Conservation (phyloP, 2,113 vertebrate genomes). For the Microcebus griseorufus region DNA sequence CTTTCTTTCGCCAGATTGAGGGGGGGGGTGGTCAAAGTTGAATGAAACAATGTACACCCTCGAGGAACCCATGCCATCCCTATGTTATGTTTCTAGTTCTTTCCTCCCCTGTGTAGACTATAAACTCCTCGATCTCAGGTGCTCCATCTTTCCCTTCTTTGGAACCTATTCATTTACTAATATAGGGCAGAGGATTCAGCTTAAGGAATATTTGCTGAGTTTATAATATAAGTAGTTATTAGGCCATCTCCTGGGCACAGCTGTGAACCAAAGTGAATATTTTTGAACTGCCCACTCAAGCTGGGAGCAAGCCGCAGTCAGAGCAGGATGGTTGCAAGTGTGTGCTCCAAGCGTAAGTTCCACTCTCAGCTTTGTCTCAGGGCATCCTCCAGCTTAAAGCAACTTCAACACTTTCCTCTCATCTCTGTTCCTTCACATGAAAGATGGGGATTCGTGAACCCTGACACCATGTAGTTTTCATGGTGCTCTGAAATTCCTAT, state of each 20-base stretch:
- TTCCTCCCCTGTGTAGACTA: neutral
- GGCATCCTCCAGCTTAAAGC: slow-evolving; percentile 1
- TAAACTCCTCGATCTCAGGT: neutral
- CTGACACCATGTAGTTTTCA: neutral
- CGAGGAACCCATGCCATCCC: neutral
- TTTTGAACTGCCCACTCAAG: neutral
- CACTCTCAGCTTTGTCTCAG: neutral
- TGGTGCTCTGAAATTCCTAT: slow-evolving; percentile 41
- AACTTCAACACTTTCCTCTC: neutral
- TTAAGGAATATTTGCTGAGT: neutral
- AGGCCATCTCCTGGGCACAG: neutral
- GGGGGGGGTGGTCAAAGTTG: neutral
- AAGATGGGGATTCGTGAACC: neutral
- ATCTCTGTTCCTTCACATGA: slow-evolving; percentile 29
- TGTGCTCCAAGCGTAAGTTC: neutral
- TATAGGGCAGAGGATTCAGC: neutral
- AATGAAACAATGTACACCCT: neutral
- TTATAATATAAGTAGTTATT: neutral
- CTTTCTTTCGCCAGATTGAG: neutral
- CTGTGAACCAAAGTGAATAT: neutral
- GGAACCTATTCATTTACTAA: neutral
- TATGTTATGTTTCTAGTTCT: neutral
- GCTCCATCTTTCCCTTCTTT: neutral
- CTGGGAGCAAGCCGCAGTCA: neutral
- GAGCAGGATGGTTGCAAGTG: neutral